phyloP scores from a whole-genome alignment of 2,113 vertebrate genomes.

The Lepisosteus oculatus region DNA sequence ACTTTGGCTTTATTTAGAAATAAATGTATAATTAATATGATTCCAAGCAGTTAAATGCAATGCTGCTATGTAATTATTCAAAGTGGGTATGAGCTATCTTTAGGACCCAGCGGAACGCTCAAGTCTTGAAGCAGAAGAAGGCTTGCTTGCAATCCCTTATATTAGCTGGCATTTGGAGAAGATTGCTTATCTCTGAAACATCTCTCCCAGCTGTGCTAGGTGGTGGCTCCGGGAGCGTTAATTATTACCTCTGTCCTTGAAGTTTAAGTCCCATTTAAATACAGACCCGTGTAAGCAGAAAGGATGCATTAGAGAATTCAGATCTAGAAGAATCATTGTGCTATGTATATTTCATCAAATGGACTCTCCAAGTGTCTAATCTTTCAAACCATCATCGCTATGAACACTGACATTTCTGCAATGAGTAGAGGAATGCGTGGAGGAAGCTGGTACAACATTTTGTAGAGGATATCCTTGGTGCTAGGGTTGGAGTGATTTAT shows the following conservation, averaged over 20 bases:
- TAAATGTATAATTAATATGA: not conserved
- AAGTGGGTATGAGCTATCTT: slow-evolving; percentile 42
- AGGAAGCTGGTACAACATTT: slow-evolving; percentile 33
- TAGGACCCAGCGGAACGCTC: slow-evolving; percentile 83
- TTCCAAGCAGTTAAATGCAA: slow-evolving; percentile 1
- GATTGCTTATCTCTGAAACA: slow-evolving; percentile 61
- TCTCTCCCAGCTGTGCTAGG: slow-evolving; percentile 37
- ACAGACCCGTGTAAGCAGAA: slow-evolving; percentile 22
- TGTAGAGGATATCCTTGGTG: slow-evolving; percentile 47
- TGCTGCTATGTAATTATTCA: not conserved
- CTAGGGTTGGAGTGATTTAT: slow-evolving; percentile 46
- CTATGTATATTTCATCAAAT: slow-evolving; percentile 47
- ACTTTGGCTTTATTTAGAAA: not conserved
- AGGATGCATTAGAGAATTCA: slow-evolving; percentile 33
- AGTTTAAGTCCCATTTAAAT: slow-evolving; percentile 25
- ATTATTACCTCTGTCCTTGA: slow-evolving; percentile 10
- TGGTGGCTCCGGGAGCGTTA: slow-evolving; percentile 1
- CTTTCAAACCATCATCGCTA: slow-evolving; percentile 52
- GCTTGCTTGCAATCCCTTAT: slow-evolving; percentile 63
- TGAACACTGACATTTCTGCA: slow-evolving; percentile 51
- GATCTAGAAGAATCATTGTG: slow-evolving; percentile 36
- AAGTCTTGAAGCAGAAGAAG: slow-evolving; percentile 59
- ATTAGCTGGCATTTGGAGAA: slow-evolving; percentile 62
- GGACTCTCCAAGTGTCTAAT: slow-evolving; percentile 61
- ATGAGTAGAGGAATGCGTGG: slow-evolving; percentile 52